Percentiles rank a stretch among this genome's conserved stretches.
These are phyloP conservation scores for Pyrocoelia pectoralis DNA, from an alignment of 2,888 invertebrate genomes.

Conservation along the genomic window DNA sequence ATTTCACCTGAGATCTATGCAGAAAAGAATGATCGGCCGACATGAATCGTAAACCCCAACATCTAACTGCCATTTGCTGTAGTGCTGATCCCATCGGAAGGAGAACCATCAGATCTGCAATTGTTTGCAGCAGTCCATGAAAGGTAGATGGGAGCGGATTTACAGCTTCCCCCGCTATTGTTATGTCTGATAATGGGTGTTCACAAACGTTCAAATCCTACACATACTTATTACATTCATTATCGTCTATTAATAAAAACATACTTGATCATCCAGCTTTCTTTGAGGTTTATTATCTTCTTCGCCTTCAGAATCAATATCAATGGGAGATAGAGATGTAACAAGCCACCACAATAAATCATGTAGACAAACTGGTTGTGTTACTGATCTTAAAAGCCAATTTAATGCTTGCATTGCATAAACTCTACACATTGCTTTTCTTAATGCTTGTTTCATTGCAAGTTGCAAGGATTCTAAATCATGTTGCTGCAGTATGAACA, in stretches of 20 bases:
- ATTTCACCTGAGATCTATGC: conserved; percentile 66
- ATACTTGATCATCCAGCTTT: conserved; percentile 56
- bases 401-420: conserved; percentile 94
- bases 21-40: conserved; percentile 91
- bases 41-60: conserved; percentile 91
- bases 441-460: conserved; percentile 88
- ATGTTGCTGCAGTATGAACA: conserved; percentile 86
- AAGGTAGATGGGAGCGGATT: conserved; percentile 70
- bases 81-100: conserved; percentile 87
- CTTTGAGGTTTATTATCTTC: conserved; percentile 62
- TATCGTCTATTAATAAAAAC: background rate
- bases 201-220: conserved; percentile 72
- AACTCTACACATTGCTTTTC: conserved; percentile 79
- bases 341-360: conserved; percentile 98
- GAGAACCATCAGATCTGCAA: conserved; percentile 90
- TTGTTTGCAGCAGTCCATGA: conserved; percentile 87
- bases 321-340: conserved; percentile 74
- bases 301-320: conserved; percentile 64
- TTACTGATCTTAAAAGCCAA: conserved; percentile 92
- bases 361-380: conserved; percentile 90
- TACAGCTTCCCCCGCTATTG: conserved; percentile 75
- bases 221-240: conserved; percentile 16
- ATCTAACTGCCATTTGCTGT: conserved; percentile 90
- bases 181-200: conserved; percentile 81
- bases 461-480: conserved; percentile 84